phyloP scores from a whole-genome alignment of 2,888 invertebrate species.

The Acleris laterana region DNA sequence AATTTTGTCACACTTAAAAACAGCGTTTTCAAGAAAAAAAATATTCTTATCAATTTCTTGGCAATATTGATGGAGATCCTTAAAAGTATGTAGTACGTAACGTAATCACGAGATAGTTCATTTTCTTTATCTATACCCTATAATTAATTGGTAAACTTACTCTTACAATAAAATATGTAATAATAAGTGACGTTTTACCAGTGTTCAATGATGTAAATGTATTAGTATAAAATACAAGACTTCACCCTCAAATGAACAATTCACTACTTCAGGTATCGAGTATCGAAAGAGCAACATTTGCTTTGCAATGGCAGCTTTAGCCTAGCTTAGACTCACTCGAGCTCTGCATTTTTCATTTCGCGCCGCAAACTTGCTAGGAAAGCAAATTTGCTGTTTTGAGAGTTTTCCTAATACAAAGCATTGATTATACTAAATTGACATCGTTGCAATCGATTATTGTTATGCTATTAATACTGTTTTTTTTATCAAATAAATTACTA shows the following conservation, averaged over 20 bases:
- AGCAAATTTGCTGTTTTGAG: constrained; percentile 19
- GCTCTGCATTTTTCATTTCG: constrained; percentile 20
- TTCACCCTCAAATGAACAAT: not conserved
- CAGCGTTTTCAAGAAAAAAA: too few species aligned
- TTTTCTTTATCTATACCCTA: too few species aligned
- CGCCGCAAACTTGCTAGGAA: constrained; percentile 11
- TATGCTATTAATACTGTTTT: too few species aligned
- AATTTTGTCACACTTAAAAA: too few species aligned
- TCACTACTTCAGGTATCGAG: not conserved
- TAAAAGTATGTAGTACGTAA: too few species aligned
- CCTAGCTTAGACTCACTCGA: not conserved
- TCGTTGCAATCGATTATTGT: not conserved
- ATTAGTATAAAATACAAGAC: not conserved
- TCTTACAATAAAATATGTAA: not conserved
- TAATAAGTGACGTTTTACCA: not conserved
- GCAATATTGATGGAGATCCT: too few species aligned
- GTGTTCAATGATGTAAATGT: not conserved
- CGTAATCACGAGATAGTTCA: too few species aligned
- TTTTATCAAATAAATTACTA: not conserved
- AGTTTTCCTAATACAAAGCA: constrained; percentile 15
- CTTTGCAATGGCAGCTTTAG: constrained; percentile 3
- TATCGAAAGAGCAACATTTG: constrained; percentile 11
- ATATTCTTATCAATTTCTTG: too few species aligned
- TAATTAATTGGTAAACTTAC: too few species aligned
- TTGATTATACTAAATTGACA: constrained; percentile 18